phyloP scores from a whole-genome alignment of 2,797 vertebrate species.

The Lutjanus argentimaculatus region DNA sequence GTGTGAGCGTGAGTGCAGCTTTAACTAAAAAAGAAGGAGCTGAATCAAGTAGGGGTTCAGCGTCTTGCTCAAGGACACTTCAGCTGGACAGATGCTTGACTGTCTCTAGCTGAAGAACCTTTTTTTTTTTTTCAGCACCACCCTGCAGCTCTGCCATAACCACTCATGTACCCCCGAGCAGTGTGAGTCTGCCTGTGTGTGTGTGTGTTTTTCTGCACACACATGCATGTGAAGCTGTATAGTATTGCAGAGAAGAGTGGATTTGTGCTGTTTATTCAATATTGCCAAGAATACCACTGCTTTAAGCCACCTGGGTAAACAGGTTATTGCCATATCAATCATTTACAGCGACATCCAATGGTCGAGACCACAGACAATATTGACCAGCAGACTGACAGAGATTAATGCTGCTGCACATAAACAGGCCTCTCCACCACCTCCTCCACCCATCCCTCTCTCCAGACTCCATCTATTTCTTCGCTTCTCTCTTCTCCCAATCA shows the following conservation, averaged over 20 bases:
- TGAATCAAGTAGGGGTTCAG: background rate
- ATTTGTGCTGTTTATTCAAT: constrained; percentile 77
- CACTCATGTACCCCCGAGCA: background rate
- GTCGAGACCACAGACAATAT: constrained; percentile 79
- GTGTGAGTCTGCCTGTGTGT: constrained; percentile 13
- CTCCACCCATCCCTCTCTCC: constrained; percentile 42
- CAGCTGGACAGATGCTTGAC: constrained; percentile 23
- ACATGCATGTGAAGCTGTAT: constrained; percentile 33
- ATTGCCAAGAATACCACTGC: constrained; percentile 62
- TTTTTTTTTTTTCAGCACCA: background rate
- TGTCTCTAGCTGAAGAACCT: background rate
- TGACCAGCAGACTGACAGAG: constrained; percentile 81
- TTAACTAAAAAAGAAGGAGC: constrained; percentile 1
- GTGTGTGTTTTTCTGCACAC: background rate
- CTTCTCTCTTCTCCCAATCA: constrained; percentile 29
- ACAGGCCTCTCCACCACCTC: constrained; percentile 52
- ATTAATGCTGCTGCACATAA: constrained; percentile 72
- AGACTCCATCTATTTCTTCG: constrained; percentile 52
- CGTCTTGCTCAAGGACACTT: constrained; percentile 17
- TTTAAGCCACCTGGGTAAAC: constrained; percentile 80
- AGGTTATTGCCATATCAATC: constrained; percentile 86
- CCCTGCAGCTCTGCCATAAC: constrained; percentile 11
- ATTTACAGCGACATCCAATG: constrained; percentile 73
- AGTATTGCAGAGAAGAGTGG: constrained; percentile 55
- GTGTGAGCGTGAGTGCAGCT: background rate